Base-by-base conservation (phyloP, 2,113 vertebrate species). In the Saccopteryx bilineata region DNA sequence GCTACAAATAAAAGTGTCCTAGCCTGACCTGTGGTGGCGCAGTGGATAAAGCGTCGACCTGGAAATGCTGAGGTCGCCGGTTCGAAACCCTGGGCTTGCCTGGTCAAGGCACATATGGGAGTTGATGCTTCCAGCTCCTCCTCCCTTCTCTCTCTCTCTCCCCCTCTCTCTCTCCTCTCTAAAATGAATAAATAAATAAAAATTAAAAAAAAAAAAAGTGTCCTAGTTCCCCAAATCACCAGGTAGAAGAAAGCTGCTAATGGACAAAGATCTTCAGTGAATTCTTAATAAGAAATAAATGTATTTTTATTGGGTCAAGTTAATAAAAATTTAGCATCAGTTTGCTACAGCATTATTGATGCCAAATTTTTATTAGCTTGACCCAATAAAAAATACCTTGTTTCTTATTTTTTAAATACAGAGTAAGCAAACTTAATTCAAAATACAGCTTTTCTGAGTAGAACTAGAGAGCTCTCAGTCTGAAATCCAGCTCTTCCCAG, bases 351-450 rank as follows among this genome's bases (percentile, higher is more conserved):
- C 2, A 87, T 39, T 39, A 39, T 39, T 39, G 39, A 39, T 39
- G 39, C 39, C 39, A 39, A 39, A 39, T 39, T 39, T 39, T 39
- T 39, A 39, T 39, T 39, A 39, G 39, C 39, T 39, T 39, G 39
- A 39, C 39, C 39, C 39, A 39, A 39, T 39, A 39, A 39, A 39
- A 39, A 39, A 69, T 54, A 92, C 2, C 15, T 83, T 71, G 15
- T 82, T 89, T 96, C 48, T 93, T 90, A 6, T 28, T 79, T 93
- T 87, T 71, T 90, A 93, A 90, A 87, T 68, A 80, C 13, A 75
- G 0, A 91, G 7, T 39, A 87, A 87, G n/a, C 7, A 92, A 92
- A 96, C 92, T 52, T 87, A 93, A 68, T 63, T 92, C 52, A 90
- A 96, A 92, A 60, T 61, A 71, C 18, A 9, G n/a, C 58, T 95